Evolutionary conservation across 2,113 vertebrate species (phyloP).

Genomic region (Cnemophilus loriae): DNA sequence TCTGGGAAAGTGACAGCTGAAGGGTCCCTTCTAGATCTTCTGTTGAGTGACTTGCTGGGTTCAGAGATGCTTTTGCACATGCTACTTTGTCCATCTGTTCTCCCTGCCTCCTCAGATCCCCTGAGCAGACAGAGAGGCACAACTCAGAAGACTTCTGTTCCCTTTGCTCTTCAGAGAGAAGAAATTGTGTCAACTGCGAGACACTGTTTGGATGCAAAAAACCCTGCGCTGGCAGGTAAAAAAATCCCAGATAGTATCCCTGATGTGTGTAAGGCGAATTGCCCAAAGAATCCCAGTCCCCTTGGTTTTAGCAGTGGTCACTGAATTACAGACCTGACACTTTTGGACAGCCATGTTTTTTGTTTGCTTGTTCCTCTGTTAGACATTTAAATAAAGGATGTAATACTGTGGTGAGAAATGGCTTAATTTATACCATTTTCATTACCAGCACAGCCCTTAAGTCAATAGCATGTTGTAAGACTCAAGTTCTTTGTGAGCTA

Average conservation of each 20-base stretch:
- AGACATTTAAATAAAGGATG: not conserved
- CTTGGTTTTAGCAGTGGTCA: not conserved
- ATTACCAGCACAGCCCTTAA: not conserved
- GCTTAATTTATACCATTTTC: not conserved
- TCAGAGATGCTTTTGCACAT: not conserved
- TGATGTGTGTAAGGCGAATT: not conserved
- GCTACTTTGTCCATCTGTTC: not conserved
- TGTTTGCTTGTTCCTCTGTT: not conserved
- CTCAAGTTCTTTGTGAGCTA: not conserved
- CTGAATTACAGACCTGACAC: not conserved
- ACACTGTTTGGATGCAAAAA: not conserved
- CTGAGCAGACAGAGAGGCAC: not conserved
- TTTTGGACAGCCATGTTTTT: not conserved
- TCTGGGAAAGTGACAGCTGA: not conserved
- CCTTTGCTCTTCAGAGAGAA: not conserved
- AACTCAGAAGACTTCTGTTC: not conserved
- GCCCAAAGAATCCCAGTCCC: not conserved
- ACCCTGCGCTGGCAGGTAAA: not conserved
- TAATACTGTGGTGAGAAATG: not conserved
- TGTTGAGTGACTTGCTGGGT: not conserved
- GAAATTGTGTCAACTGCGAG: not conserved
- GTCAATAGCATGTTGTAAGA: not conserved
- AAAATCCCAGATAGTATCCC: fast-evolving
- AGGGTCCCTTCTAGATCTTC: not conserved
- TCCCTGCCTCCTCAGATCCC: not conserved